These are phyloP conservation scores for Danaus plexippus DNA, from an alignment of 1,140 invertebrate species.

Conservation along the genomic window DNA sequence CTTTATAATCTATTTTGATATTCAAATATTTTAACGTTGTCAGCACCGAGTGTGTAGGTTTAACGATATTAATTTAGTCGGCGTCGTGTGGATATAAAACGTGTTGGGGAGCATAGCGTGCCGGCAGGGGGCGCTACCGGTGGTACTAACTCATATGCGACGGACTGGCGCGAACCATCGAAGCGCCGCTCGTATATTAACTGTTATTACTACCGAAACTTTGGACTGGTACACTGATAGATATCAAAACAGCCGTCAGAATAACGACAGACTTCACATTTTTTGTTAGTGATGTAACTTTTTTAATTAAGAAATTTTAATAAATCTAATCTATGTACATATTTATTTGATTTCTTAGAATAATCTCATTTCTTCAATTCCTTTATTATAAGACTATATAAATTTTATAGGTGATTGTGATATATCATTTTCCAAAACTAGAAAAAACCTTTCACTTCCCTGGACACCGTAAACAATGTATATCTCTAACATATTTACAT, in stretches of 20 bases:
- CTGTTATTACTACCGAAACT: conserved; percentile 55
- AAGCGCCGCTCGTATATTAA: conserved; percentile 45
- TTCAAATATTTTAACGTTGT: conserved; percentile 21
- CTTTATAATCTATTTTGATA: conserved; percentile 3
- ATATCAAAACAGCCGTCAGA: conserved; percentile 49
- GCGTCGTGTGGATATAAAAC: conserved; percentile 18
- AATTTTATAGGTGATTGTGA: too few relatives aligned
- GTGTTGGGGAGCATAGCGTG: conserved; percentile 47
- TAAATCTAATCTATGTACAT: too few relatives aligned
- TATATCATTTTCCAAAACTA: too few relatives aligned
- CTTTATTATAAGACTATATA: too few relatives aligned
- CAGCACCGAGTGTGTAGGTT: conserved; percentile 32
- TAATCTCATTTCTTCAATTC: too few relatives aligned
- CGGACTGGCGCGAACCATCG: conserved; percentile 33
- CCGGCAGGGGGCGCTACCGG: conserved; percentile 59
- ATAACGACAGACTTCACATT: conserved; percentile 26
- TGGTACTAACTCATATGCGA: conserved; percentile 37
- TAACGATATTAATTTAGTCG: conserved; percentile 52
- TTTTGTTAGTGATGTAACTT: conserved; percentile 8
- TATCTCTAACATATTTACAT: too few relatives aligned
- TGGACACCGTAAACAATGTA: too few relatives aligned
- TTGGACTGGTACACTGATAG: conserved; percentile 48
- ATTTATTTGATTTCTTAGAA: too few relatives aligned
- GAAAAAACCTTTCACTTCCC: too few relatives aligned
- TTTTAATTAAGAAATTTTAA: conserved; percentile 1